These are phyloP conservation scores for Drosophila kuntzei DNA, from an alignment of 2,888 invertebrate species.

Conservation along the genomic window DNA sequence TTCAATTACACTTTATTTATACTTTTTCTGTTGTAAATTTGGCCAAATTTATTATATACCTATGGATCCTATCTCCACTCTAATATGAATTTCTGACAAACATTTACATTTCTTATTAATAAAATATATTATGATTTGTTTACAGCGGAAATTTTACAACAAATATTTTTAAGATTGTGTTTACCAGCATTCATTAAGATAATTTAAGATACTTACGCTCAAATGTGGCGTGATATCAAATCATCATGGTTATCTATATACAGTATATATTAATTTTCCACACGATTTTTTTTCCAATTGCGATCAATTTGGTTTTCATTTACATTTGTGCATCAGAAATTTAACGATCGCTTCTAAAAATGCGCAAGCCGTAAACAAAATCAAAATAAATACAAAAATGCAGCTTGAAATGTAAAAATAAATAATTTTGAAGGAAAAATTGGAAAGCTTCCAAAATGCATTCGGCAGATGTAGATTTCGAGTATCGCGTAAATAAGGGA, in stretches of 20 bases:
- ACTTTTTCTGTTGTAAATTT: not conserved
- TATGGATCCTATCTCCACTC: not conserved
- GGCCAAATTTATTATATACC: not conserved
- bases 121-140: not conserved
- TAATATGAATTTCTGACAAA: not conserved
- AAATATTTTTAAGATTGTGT: not conserved
- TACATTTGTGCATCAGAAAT: slow-evolving; percentile 31
- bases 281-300: slow-evolving; percentile 32
- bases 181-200: not conserved
- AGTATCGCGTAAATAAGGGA: slow-evolving; percentile 10
- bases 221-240: slow-evolving; percentile 7
- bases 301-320: slow-evolving; percentile 12
- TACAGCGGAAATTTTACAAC: not conserved
- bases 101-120: not conserved
- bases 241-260: slow-evolving; percentile 8
- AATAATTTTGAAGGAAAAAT: slow-evolving; percentile 18
- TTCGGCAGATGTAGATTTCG: slow-evolving; percentile 5
- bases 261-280: slow-evolving; percentile 11
- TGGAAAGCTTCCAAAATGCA: slow-evolving; percentile 46
- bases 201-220: slow-evolving; percentile 1
- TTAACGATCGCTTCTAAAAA: slow-evolving; percentile 38
- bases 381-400: slow-evolving; percentile 40
- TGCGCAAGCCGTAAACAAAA: slow-evolving; percentile 41
- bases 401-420: slow-evolving; percentile 24
- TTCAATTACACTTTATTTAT: not conserved